phyloP scores from a whole-genome alignment of 2,888 invertebrate species.

The Halictus quadricinctus region DNA sequence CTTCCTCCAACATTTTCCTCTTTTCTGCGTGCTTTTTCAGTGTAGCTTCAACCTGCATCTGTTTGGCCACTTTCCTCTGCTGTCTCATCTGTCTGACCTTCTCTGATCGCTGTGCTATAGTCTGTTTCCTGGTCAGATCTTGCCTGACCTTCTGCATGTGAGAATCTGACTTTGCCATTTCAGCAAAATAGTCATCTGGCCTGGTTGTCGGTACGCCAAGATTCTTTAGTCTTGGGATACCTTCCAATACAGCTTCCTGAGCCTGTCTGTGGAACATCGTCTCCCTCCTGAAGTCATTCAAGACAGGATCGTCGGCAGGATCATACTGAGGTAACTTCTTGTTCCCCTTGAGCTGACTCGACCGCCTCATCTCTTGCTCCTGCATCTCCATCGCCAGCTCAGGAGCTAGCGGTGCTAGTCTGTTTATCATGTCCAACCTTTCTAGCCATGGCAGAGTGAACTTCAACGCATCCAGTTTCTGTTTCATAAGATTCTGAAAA shows the following conservation, averaged over 20 bases:
- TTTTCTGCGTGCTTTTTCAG: slow-evolving; percentile 95
- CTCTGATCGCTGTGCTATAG: slow-evolving; percentile 93
- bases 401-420: slow-evolving; percentile 92
- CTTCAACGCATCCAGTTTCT: slow-evolving; percentile 88
- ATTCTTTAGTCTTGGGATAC: slow-evolving; percentile 90
- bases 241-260: slow-evolving; percentile 92
- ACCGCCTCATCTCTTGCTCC: slow-evolving; percentile 89
- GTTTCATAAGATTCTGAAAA: slow-evolving; percentile 85
- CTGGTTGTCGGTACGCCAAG: slow-evolving; percentile 90
- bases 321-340: slow-evolving; percentile 87
- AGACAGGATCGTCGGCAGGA: slow-evolving; percentile 89
- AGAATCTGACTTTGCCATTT: slow-evolving; percentile 98
- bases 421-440: slow-evolving; percentile 90
- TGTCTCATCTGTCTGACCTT: slow-evolving; percentile 94
- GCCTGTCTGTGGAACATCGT: slow-evolving; percentile 94
- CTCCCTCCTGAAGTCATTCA: slow-evolving; percentile 97
- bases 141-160: slow-evolving; percentile 98
- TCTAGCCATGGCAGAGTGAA: slow-evolving; percentile 93
- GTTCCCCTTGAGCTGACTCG: slow-evolving; percentile 87
- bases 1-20: slow-evolving; percentile 94
- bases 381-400: slow-evolving; percentile 91
- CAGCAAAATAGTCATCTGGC: slow-evolving; percentile 98
- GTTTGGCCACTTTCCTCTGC: slow-evolving; percentile 96
- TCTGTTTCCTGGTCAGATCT: slow-evolving; percentile 92
- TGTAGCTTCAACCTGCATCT: slow-evolving; percentile 92